Base-by-base conservation (phyloP, 2,797 vertebrate genomes). In the Rhinophrynus dorsalis region DNA sequence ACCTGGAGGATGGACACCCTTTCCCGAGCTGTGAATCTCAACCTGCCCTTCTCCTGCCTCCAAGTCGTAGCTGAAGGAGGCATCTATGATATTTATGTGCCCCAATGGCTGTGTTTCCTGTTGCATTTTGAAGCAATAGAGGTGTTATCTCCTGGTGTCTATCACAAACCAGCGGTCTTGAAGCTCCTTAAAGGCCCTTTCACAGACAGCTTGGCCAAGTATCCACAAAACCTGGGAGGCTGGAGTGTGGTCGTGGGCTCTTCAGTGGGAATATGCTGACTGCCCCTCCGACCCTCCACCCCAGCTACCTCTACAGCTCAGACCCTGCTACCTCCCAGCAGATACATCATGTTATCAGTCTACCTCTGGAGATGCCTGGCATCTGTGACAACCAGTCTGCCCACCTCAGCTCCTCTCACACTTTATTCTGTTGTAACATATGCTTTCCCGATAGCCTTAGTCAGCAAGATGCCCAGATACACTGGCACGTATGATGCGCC, bases 141-240 rank as follows among this genome's bases (percentile, higher is more conserved):
- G 91, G 68, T 89, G 93, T 84, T 96, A 97, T 74, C 92, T 93
- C 69, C 94, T 91, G 1, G 92, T 88, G 63, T 98, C 97, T 67
- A 95, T 95, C 56, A 96, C 93, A 80, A 97, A 97, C 97, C 97
- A 99, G 74, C 95, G 88, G 76, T 82, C 82, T 94, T 97, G 90
- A 93, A 97, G 26, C 94, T 92, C 59, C 93, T 90, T 50, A 98
- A 84, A 1, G 95, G 97, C 48, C 97, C 97, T 80, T 95, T 96
- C 10, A 95, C 94, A 7, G 92, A 90, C 73, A 96, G 88, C 81
- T 96, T 96, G 86, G 92, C 92, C 80, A 99, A 72, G 86, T 92
- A 95, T 0, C 97, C 97, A 82, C 95, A 96, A 29, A 99, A 88
- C 67, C 89, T 93, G 48, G 83, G 70, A 11, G 76, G 17, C 74